phyloP scores from a whole-genome alignment of 1,140 invertebrate species.

The Nasonia vitripennis region DNA sequence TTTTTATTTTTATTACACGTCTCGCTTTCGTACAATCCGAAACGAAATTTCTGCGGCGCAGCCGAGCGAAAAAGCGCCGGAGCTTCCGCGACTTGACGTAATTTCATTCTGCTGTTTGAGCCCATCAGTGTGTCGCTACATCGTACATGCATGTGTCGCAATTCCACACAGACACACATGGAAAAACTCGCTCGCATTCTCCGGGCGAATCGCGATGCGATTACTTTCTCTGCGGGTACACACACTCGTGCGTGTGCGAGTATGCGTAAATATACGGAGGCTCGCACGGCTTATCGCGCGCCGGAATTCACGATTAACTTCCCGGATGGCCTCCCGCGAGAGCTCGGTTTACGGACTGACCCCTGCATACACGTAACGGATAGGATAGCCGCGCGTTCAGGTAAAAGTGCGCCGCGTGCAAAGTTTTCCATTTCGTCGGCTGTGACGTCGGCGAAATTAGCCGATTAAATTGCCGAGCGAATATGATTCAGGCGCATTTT shows the following conservation, averaged over 20 bases:
- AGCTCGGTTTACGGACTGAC: background rate
- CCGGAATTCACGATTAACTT: constrained; percentile 44
- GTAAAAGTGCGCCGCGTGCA: too few species aligned
- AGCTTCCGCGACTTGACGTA: constrained; percentile 9
- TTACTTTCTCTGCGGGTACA: constrained; percentile 12
- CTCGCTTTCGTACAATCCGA: too few species aligned
- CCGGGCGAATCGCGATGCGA: background rate
- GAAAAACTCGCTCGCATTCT: too few species aligned
- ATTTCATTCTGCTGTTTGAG: constrained; percentile 11
- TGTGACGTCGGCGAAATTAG: too few species aligned
- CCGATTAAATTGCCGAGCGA: too few species aligned
- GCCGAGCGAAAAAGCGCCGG: background rate
- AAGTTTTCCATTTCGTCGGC: too few species aligned
- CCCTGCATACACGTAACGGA: too few species aligned
- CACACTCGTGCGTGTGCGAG: background rate
- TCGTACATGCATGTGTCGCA: background rate
- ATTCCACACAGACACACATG: background rate
- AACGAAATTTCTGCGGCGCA: background rate
- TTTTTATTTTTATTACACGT: too few species aligned
- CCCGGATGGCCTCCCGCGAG: constrained; percentile 9
- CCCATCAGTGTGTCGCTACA: background rate
- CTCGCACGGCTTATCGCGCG: constrained; percentile 9
- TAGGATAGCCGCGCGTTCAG: too few species aligned
- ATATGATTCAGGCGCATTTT: too few species aligned
- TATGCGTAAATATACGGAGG: too few species aligned